phyloP scores from a whole-genome alignment of 2,113 vertebrate species.

The Alexandromys fortis region DNA sequence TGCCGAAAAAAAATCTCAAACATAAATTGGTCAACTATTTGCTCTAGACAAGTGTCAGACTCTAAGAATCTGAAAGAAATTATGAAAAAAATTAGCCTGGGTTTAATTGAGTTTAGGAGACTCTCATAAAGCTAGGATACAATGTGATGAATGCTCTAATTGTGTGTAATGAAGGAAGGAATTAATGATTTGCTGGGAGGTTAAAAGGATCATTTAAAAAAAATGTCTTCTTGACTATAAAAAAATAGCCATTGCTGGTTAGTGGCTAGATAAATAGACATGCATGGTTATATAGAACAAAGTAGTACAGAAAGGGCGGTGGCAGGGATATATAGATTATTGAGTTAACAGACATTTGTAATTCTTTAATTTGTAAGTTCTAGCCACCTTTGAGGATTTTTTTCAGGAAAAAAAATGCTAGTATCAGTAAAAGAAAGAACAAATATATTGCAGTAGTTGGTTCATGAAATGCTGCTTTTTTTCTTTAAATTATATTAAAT shows the following conservation, averaged over 20 bases:
- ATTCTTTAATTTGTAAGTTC: background rate
- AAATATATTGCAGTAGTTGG: background rate
- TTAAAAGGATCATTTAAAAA: background rate
- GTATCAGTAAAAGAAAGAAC: background rate
- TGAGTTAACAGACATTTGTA: background rate
- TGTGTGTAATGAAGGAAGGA: background rate
- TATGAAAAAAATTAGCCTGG: background rate
- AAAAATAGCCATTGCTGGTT: background rate
- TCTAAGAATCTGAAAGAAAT: constrained; percentile 41
- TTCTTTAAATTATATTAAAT: constrained; percentile 1
- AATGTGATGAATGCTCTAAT: constrained; percentile 18
- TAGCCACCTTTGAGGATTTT: background rate
- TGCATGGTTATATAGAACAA: background rate
- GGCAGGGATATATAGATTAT: background rate
- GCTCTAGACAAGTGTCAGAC: constrained; percentile 24
- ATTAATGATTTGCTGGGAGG: constrained; percentile 49
- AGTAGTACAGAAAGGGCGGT: background rate
- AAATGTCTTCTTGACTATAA: background rate
- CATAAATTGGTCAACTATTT: constrained; percentile 23
- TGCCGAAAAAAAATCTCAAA: background rate
- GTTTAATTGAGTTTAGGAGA: background rate
- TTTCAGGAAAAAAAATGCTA: background rate
- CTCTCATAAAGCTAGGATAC: background rate
- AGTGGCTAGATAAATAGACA: background rate
- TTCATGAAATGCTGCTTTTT: background rate